phyloP scores from a whole-genome alignment of 1,140 invertebrate genomes.

The Drosophila repletoides region DNA sequence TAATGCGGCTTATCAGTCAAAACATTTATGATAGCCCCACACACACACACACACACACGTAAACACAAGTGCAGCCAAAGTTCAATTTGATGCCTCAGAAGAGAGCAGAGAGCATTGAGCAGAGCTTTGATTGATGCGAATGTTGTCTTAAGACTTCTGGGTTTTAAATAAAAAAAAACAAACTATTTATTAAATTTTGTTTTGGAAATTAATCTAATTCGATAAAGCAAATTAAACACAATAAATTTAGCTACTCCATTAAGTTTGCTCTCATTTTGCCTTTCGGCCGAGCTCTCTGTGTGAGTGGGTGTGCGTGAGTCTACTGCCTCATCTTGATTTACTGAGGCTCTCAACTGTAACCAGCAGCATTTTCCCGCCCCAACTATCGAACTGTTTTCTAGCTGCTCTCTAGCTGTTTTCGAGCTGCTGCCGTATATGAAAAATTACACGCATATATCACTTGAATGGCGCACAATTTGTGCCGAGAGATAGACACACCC shows the following conservation, averaged over 20 bases:
- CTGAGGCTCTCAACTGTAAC: conserved; percentile 33
- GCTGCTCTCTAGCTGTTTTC: background rate
- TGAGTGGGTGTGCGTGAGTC: background rate
- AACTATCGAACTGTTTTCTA: too few species aligned
- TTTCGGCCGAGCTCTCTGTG: conserved; percentile 5
- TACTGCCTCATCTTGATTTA: conserved; percentile 37
- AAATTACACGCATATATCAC: conserved; percentile 53
- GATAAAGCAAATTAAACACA: conserved; percentile 33
- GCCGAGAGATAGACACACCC: conserved; percentile 21
- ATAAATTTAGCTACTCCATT: conserved; percentile 37
- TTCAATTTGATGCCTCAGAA: background rate
- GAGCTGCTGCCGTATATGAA: conserved; percentile 33
- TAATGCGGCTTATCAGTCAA: conserved; percentile 69
- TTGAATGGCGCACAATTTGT: conserved; percentile 53
- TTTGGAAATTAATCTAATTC: conserved; percentile 7
- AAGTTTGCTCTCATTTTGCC: conserved; percentile 18
- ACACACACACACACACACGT: too few species aligned
- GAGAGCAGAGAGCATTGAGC: too few species aligned
- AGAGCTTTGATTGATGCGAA: background rate
- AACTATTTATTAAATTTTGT: conserved; percentile 6
- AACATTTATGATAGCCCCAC: conserved; percentile 20
- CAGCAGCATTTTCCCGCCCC: background rate
- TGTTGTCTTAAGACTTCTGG: too few species aligned
- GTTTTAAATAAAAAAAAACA: too few species aligned
- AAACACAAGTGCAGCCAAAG: background rate